These are phyloP conservation scores for Chaetops frenatus DNA, from an alignment of 2,113 vertebrate genomes.

Conservation along the genomic window DNA sequence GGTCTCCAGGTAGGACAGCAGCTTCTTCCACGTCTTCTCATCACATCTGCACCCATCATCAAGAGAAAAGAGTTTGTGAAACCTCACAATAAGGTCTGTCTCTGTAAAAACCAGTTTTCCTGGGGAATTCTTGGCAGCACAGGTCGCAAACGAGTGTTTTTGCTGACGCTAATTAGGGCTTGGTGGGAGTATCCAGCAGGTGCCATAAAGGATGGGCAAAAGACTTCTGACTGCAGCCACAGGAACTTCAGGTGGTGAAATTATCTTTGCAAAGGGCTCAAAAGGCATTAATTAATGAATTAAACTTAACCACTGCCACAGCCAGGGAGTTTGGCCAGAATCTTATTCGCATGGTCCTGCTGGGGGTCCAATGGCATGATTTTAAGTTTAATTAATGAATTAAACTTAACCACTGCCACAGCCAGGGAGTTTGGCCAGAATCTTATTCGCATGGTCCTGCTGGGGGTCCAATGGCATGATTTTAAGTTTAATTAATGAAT, in stretches of 20 bases:
- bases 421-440: conserved; percentile 72
- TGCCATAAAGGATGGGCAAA: neutral
- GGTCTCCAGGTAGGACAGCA: conserved; percentile 66
- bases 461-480: no score
- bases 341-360: no score
- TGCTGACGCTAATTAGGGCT: neutral
- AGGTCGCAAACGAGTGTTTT: no score
- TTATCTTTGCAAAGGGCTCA: neutral
- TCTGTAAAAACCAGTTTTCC: neutral
- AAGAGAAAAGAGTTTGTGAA: neutral
- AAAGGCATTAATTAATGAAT: fast-evolving
- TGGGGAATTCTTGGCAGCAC: neutral
- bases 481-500: no score
- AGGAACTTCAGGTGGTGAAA: neutral
- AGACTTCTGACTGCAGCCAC: neutral
- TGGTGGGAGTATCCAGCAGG: neutral
- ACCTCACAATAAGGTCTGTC: neutral
- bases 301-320: conserved; percentile 75
- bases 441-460: no score
- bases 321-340: conserved; percentile 72
- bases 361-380: no score
- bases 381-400: no score
- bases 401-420: conserved; percentile 75
- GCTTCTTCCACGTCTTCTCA: conserved; percentile 70
- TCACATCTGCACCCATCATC: conserved; percentile 70